Conservation (phyloP, 2,113 vertebrate genomes). For the Hystrix cristata region DNA sequence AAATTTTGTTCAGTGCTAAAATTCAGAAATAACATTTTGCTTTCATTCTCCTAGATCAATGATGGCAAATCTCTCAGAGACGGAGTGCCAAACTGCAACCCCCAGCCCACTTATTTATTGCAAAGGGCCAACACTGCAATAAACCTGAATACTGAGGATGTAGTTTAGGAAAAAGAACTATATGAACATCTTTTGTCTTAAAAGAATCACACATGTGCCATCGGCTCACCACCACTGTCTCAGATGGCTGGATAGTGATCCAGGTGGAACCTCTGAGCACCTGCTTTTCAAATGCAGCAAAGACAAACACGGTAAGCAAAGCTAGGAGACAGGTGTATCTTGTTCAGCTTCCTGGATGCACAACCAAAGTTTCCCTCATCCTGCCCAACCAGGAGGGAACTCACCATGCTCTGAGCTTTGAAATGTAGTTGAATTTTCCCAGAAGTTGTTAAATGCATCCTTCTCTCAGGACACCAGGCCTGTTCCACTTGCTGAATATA, state of each 20-base stretch:
- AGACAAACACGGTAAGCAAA: background rate
- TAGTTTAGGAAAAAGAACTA: background rate
- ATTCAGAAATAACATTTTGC: constrained; percentile 70
- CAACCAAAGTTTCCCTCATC: background rate
- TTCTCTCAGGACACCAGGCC: background rate
- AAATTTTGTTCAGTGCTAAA: constrained; percentile 47
- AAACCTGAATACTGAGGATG: background rate
- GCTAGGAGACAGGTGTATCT: background rate
- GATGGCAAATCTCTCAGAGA: background rate
- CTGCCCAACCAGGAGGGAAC: background rate
- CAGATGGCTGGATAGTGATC: background rate
- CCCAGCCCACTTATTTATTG: background rate
- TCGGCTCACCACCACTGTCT: background rate
- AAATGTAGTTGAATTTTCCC: background rate
- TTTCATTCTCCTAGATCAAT: background rate
- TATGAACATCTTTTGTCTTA: background rate
- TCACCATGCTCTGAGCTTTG: background rate
- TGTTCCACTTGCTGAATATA: background rate
- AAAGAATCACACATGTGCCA: background rate
- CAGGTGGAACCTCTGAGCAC: background rate
- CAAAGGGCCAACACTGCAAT: background rate
- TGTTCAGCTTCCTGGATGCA: background rate
- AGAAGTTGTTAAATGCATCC: background rate
- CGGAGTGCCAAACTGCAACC: background rate
- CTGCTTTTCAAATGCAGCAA: background rate